Conservation (phyloP, 2,113 vertebrate species). For the Ophiodon elongatus region DNA sequence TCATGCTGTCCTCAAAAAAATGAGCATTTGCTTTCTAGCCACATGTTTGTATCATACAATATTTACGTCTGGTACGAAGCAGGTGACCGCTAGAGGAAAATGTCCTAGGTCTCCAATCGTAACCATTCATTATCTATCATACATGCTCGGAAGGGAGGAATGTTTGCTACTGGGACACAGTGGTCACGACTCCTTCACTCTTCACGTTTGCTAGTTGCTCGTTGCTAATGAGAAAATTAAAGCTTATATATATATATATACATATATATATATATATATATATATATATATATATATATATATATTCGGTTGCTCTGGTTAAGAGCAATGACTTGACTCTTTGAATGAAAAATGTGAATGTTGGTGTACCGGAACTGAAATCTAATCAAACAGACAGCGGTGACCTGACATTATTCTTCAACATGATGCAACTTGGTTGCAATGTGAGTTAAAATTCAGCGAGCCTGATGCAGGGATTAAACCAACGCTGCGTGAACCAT, state of each 20-base stretch:
- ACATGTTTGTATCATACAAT: conserved; percentile 44
- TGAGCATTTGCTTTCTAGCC: conserved; percentile 22
- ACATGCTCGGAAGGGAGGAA: background rate
- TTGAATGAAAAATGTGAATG: conserved; percentile 32
- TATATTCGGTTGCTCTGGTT: background rate
- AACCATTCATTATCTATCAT: conserved; percentile 26
- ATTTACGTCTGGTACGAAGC: conserved; percentile 5
- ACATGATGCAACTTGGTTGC: conserved; percentile 71
- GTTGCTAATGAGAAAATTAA: background rate
- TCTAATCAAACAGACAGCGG: conserved; percentile 35
- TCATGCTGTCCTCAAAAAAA: conserved; percentile 19
- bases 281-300: too few species aligned
- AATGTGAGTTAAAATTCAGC: conserved; percentile 59
- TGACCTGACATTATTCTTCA: conserved; percentile 53
- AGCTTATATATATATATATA: too few species aligned
- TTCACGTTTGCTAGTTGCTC: background rate
- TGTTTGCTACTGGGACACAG: background rate
- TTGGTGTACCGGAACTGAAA: conserved; percentile 9
- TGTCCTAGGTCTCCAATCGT: background rate
- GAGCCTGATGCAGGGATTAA: conserved; percentile 49
- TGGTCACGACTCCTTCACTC: background rate
- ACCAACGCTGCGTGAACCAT: conserved; percentile 28
- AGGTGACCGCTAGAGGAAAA: conserved; percentile 9
- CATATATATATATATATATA: too few species aligned
- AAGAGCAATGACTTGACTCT: background rate